Base-by-base conservation (phyloP, 92 coral and sea anemone species). In the Parazoanthus darwini region DNA sequence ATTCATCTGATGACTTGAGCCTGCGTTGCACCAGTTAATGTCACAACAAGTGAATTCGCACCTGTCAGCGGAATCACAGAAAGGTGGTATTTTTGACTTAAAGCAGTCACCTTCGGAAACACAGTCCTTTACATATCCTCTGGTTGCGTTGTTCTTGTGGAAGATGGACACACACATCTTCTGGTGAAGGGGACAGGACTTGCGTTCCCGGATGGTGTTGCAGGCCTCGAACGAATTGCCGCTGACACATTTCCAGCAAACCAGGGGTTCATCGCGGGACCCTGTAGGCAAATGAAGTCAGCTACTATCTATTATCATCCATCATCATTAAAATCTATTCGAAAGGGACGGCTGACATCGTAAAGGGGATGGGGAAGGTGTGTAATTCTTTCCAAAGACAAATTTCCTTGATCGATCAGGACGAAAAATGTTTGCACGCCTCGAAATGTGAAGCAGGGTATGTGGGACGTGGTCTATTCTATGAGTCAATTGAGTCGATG, bases 41-140 rank as follows among this genome's bases (percentile, higher is more conserved):
- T 80, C 70, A 18, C 85, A 80, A 37, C 85, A 80, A 33, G 85
- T 51, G 42, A 80, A 80, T 25, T 80, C 85, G 38, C 85, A 80
- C 13, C 10, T 80, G 85, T 80, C 85, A 80, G 85, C 85, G 85
- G 85, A 25, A 80, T 80, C 85, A 59, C 85, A 80, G 73, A 80
- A 80, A 42, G 85, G 85, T 4, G 85, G 70, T 56, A 80, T 80
- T 26, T 54, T 80, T 2, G 84, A 23, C 84, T 80, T 80, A 23
- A 37, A 33, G 25, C 84, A 80, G 71, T 80, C 72, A 51, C 56
- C 84, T 2, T 80, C 43, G 26, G 84, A 80, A 56, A 37, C 84
- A 58, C 84, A 80, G 9, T 80, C 84, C 14, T 80, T 80, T 33
- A 80, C 11, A 58, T 10, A 80, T 80, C 84, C 84, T 8, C 38